Evolutionary conservation across 2,797 vertebrate genomes (phyloP), one percentile per base, ranked within the genome.

Genomic region (Miopithecus talapoin): DNA sequence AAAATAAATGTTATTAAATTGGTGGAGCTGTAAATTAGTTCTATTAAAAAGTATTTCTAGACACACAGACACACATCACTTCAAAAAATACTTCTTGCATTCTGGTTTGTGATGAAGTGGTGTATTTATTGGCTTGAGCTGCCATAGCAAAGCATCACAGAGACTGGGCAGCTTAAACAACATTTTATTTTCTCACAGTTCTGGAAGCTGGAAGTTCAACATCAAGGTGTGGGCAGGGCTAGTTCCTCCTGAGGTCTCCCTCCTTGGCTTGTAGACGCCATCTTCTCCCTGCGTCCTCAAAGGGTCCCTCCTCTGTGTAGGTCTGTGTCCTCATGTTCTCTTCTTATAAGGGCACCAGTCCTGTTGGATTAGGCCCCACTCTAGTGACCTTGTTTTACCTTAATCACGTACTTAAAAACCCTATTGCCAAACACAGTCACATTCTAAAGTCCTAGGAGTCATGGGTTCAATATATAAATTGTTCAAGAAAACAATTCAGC

Each of bases 181-280:
- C 2, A 50, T 36, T 57, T 26, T 59, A 19, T 89, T 26, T 14
- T 39, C 19, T 50, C n/a, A n/a, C 10, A 1, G 4, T 72, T 2
- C n/a, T 80, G 30, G 43, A 61, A 36, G 30, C 3, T 43, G 4
- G 19, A 48, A 57, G 8, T 30, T 64, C 2, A 1, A 43, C 12
- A 14, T 30, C 17, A 4, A 36, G 28, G 12, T 19, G 17, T 43
- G 2, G 28, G 22, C 57, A 8, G 39, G 30, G 28, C 3, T 30
- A 22, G 17, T 59, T 4, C 5, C 39, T 87, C 70, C 2, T 2
- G 70, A 41, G 33, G 8, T 5, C n/a, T 41, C 21, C 17, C 8
- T 43, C 9, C 39, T 36, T 5, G n/a, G 1, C 0, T 0, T 70
- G 5, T 22, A 28, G 57, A 30, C 0, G 1, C 16, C 0, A 0